Evolutionary conservation across 2,797 vertebrate genomes (phyloP).

Genomic region (Sciaenops ocellatus): DNA sequence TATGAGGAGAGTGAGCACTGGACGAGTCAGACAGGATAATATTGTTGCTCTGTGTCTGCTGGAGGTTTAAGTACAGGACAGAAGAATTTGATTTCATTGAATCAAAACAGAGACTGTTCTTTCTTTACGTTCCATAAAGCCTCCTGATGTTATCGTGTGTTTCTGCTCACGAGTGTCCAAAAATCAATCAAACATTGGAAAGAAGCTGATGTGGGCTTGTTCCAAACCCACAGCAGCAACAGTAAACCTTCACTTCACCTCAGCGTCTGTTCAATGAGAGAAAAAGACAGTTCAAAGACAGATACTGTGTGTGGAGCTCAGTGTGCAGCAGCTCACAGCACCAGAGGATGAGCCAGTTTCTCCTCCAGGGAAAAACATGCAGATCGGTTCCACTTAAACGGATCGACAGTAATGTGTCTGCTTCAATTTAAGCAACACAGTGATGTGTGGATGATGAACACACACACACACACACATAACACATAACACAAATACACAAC

Average conservation of each 20-base stretch:
- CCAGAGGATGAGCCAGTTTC: conserved; percentile 34
- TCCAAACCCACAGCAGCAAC: conserved; percentile 1
- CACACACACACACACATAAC: background rate
- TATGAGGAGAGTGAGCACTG: no score
- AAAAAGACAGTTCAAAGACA: background rate
- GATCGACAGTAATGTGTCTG: conserved; percentile 61
- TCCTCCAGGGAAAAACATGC: conserved; percentile 26
- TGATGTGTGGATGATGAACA: conserved; percentile 19
- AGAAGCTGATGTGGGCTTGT: background rate
- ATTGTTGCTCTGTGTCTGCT: no score
- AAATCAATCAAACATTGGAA: background rate
- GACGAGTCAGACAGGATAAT: no score
- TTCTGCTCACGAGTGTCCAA: background rate
- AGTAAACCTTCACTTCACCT: background rate
- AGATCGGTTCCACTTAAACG: conserved; percentile 67
- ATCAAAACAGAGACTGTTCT: no score
- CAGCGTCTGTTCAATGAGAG: background rate
- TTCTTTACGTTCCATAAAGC: no score
- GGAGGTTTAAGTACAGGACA: no score
- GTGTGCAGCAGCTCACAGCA: conserved; percentile 11
- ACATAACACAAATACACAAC: background rate
- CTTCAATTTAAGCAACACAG: conserved; percentile 24
- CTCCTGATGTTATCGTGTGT: background rate
- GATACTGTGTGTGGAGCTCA: background rate
- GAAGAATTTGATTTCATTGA: no score